Conservation (phyloP, 2,113 vertebrate species). For the Vulpes ferrilata region DNA sequence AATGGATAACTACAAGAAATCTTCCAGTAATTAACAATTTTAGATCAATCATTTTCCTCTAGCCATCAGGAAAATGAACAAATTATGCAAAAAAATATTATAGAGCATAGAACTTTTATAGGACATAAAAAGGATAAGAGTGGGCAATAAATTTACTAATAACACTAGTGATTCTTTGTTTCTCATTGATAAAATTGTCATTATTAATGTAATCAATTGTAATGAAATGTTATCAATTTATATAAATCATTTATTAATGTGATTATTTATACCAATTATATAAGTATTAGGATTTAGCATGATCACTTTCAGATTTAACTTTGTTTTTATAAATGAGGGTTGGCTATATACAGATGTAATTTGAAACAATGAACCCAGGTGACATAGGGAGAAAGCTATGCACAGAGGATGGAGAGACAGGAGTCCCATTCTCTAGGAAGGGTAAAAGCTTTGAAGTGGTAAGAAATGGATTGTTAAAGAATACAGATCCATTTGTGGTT, state of each 20-base stretch:
- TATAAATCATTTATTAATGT: neutral
- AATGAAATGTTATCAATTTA: neutral
- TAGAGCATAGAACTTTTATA: neutral
- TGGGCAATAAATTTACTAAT: neutral
- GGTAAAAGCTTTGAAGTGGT: neutral
- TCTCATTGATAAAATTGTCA: neutral
- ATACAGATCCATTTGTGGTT: neutral
- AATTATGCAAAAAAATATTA: neutral
- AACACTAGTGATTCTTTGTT: neutral
- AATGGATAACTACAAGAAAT: neutral
- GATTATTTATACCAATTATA: neutral
- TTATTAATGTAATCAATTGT: neutral
- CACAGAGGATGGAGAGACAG: neutral
- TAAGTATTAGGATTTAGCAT: neutral
- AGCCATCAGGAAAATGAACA: neutral
- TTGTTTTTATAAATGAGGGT: neutral
- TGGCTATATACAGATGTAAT: neutral
- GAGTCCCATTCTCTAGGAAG: neutral
- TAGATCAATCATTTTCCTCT: neutral
- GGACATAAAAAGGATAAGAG: neutral
- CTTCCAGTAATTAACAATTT: conserved; percentile 13
- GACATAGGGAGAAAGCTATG: neutral
- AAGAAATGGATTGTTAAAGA: neutral
- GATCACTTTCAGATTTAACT: neutral
- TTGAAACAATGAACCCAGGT: neutral